Conservation (phyloP, 2,113 vertebrate genomes). For the Anguilla japonica region DNA sequence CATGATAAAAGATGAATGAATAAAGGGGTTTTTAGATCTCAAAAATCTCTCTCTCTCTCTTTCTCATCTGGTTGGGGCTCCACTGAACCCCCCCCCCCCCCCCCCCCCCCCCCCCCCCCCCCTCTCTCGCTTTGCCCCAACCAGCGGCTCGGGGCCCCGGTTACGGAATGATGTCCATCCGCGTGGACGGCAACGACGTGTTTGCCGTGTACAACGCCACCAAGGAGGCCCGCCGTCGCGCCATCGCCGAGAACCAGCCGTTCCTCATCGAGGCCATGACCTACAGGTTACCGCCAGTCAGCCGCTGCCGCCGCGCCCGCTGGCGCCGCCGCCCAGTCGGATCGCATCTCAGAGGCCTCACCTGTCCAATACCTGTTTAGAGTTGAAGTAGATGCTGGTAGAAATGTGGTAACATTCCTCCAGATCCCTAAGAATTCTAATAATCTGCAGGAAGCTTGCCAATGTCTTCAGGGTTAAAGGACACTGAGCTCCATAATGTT, state of each 20-base stretch:
- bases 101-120: not conserved
- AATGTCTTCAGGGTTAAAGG: no score
- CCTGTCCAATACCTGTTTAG: no score
- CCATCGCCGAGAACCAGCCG: conserved; percentile 89
- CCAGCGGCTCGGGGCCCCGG: conserved; percentile 88
- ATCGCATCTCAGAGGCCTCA: no score
- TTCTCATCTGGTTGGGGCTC: not conserved
- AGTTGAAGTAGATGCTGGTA: no score
- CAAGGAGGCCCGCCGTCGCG: conserved; percentile 84
- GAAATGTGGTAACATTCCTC: no score
- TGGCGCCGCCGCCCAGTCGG: no score
- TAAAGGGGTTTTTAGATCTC: no score
- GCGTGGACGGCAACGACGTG: conserved; percentile 90
- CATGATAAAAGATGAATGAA: no score
- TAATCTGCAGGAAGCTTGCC: no score
- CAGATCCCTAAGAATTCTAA: no score
- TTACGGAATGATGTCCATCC: conserved; percentile 88
- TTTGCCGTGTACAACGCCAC: conserved; percentile 92
- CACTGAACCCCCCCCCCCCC: not conserved
- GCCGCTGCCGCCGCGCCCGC: not conserved
- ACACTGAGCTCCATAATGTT: no score
- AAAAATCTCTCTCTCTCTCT: not conserved
- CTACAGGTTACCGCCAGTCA: conserved; percentile 74
- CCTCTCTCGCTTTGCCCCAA: not conserved
- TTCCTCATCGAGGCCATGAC: conserved; percentile 97